Base-by-base conservation (phyloP, 2,888 invertebrate genomes). In the Epirrhoe tristata region DNA sequence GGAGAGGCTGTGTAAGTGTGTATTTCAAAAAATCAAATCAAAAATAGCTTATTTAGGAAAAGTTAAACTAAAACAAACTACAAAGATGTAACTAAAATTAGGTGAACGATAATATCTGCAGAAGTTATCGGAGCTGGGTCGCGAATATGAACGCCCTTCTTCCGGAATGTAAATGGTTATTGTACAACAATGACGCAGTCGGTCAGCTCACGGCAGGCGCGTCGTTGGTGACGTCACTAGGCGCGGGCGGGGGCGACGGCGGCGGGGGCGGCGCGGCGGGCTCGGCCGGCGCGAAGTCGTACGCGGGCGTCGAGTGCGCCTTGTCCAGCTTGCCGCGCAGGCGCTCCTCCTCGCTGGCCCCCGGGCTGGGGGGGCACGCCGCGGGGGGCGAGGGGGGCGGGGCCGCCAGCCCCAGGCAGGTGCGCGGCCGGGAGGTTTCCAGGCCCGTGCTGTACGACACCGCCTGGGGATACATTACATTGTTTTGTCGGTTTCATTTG, bases 301-400 rank as follows among this genome's bases (percentile, higher is more conserved):
- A 97, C 0, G 97, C 96, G 1, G 97, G 97, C n/a, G 97, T 96
- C 74, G 97, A 97, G 84, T 96, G 95, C 77, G 96, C 96, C 88
- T 97, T 97, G 89, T 97, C 97, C 58, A 97, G 89, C 71, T 95
- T 94, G 67, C 81, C 88, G 14, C 87, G 85, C 31, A 34, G 16
- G 10, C 66, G 64, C 65, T 68, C 70, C 46, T 66, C 67, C 53
- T 63, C 61, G 56, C 67, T 31, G 36, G 62, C 67, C 24, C 34
- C 61, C 63, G 64, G 46, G 52, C 43, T 69, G 63, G 69, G 66
- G 75, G 96, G 96, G 7, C 96, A 91, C 17, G 95, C 61, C 94
- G 93, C 84, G 96, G 96, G 60, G 96, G 87, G 0, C 96, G 55
- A 12, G 17, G 67, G 52, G 10, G 62, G 7, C 14, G 53, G 8